Evolutionary conservation across 2,797 vertebrate species (phyloP).

Genomic region (Mus caroli): DNA sequence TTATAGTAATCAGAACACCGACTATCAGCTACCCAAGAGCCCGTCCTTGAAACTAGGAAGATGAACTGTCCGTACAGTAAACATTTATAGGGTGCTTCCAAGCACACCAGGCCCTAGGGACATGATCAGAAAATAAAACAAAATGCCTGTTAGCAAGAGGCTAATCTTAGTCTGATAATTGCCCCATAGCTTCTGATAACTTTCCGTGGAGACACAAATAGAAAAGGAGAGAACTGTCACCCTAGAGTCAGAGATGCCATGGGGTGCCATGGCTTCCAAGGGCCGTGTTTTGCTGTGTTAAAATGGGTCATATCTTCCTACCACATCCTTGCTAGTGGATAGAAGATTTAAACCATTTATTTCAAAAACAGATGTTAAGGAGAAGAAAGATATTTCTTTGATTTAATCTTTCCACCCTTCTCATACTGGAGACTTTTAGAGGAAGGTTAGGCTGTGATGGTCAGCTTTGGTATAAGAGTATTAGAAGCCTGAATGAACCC

Average conservation of each 20-base stretch:
- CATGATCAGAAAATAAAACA: conserved; percentile 26
- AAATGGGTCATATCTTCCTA: neutral
- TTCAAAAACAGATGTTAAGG: neutral
- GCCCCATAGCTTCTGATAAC: neutral
- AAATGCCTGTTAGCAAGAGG: neutral
- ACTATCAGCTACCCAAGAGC: neutral
- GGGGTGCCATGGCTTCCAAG: neutral
- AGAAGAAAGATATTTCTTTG: conserved; percentile 26
- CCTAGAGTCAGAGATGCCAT: neutral
- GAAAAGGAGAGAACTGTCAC: neutral
- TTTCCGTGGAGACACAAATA: neutral
- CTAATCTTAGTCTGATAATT: neutral
- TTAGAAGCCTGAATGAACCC: neutral
- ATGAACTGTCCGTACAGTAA: neutral
- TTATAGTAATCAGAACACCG: neutral
- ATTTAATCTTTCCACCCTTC: neutral
- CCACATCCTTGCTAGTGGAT: neutral
- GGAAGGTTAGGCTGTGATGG: neutral
- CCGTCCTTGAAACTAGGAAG: conserved; percentile 34
- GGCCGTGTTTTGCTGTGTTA: neutral
- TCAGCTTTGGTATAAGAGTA: neutral
- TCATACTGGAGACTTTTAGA: neutral
- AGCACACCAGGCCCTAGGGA: neutral
- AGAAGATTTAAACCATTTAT: conserved; percentile 36
- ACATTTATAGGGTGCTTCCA: neutral